Base-by-base conservation (phyloP, 2,113 vertebrate genomes). In the Channa maculata region DNA sequence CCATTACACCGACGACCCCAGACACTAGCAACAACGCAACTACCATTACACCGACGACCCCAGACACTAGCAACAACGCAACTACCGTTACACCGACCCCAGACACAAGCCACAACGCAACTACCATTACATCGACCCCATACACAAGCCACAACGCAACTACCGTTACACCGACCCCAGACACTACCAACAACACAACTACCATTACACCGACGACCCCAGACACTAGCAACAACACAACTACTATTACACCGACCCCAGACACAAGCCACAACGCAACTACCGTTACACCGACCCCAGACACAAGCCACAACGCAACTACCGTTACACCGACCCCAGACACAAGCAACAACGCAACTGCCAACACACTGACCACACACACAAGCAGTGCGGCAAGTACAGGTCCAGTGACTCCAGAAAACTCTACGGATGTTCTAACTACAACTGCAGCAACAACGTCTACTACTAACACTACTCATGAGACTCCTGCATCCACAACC, bases 151-250 rank as follows among this genome's bases (percentile, higher is more conserved):
- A 13, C 3, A 0, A 8, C 11, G 34, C 59, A 38, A 65, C 64
- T 0, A n/a, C 49, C 2, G 6, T 5, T 7, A 7, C 39, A 41
- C n/a, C 8, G 4, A 54, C 33, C 4, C 55, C 63, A 48, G 2
- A 53, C 4, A 39, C 46, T 1, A n/a, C 3, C 10, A 46, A n/a
- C 0, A 0, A 0, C 50, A 37, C 57, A 12, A 43, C 15, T 24
- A 3, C 33, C 0, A 15, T 0, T 14, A 6, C n/a, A 0, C 10
- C 14, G 0, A 43, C 14, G 0, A 43, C 36, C 0, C n/a, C 37
- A 55, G 39, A 7, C 1, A 58, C 38, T 0, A 44, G 0, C 43
- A 68, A 44, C 6, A 0, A 1, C 39, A 36, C 65, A 44, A 64
- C 50, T 11, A 9, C 37, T 0, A n/a, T 1, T 2, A 6, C 57